phyloP scores from a whole-genome alignment of 2,797 vertebrate species.

The Acridotheres tristis region DNA sequence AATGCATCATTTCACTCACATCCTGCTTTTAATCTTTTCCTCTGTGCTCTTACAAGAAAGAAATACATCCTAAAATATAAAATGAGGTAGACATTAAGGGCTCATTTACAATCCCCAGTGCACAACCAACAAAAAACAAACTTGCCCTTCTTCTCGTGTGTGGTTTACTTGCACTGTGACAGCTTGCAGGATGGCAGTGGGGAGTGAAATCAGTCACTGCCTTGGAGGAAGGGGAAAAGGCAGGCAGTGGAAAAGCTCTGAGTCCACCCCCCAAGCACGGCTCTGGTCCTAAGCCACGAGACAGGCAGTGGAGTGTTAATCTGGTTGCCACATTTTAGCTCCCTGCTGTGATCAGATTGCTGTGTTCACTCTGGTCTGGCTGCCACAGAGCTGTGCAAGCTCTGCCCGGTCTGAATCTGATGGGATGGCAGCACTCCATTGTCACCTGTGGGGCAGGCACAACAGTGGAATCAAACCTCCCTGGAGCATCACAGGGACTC shows the following conservation, averaged over 20 bases:
- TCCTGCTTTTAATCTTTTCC: not conserved
- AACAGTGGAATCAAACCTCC: not conserved
- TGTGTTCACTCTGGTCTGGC: not conserved
- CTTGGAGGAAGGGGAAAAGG: not conserved
- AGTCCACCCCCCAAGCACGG: too few species aligned
- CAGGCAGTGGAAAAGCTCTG: not conserved
- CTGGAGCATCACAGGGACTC: not conserved
- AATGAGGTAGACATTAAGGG: constrained; percentile 33
- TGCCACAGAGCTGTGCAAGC: not conserved
- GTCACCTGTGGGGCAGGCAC: not conserved
- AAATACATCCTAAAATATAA: constrained; percentile 35
- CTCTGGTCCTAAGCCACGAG: not conserved
- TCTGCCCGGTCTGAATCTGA: not conserved
- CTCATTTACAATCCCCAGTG: constrained; percentile 44
- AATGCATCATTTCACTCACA: not conserved
- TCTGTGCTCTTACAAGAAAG: not conserved
- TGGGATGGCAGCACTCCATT: not conserved
- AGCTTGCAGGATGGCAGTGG: not conserved
- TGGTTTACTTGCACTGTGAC: not conserved
- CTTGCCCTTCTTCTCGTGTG: not conserved
- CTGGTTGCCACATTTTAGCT: not conserved
- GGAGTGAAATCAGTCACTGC: not conserved
- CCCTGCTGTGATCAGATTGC: not conserved
- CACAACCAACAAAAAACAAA: not conserved
- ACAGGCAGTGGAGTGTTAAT: not conserved